phyloP scores from a whole-genome alignment of 2,888 invertebrate species.

The Synergus laeviventris region DNA sequence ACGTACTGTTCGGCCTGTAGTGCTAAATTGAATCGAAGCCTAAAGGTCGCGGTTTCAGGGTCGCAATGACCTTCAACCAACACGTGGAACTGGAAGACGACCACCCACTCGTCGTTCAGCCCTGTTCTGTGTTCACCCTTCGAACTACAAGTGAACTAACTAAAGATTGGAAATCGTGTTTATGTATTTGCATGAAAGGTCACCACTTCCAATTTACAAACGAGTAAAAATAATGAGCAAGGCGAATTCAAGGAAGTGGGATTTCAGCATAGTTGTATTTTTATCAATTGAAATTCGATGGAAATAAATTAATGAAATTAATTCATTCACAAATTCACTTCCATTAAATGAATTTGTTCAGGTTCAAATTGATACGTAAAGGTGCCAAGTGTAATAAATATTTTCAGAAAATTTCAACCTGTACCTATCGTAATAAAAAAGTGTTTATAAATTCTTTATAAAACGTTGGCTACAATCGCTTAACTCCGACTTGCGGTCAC shows the following conservation, averaged over 20 bases:
- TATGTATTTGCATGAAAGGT: background rate
- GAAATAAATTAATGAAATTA: too few species aligned
- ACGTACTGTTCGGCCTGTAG: slow-evolving; percentile 13
- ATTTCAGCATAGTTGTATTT: too few species aligned
- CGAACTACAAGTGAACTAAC: slow-evolving; percentile 1
- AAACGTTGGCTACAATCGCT: slow-evolving; percentile 8
- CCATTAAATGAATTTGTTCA: background rate
- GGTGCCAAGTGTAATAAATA: background rate
- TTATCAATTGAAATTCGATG: too few species aligned
- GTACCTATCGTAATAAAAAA: background rate
- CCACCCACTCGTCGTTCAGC: slow-evolving; percentile 31
- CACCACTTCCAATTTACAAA: too few species aligned
- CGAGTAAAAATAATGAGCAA: too few species aligned
- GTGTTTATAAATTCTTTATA: slow-evolving; percentile 12
- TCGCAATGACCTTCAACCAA: slow-evolving; percentile 30
- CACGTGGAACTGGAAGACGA: slow-evolving; percentile 25
- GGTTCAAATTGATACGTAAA: too few species aligned
- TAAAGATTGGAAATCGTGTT: background rate
- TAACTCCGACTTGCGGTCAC: slow-evolving; percentile 33
- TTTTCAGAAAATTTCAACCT: background rate
- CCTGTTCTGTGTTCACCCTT: slow-evolving; percentile 33
- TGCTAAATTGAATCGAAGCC: slow-evolving; percentile 30
- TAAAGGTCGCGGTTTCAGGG: slow-evolving; percentile 37
- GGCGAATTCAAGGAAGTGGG: too few species aligned
- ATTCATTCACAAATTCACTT: too few species aligned